Evolutionary conservation across 1,140 invertebrate species (phyloP).

Genomic region (Ostrea denselamellosa): DNA sequence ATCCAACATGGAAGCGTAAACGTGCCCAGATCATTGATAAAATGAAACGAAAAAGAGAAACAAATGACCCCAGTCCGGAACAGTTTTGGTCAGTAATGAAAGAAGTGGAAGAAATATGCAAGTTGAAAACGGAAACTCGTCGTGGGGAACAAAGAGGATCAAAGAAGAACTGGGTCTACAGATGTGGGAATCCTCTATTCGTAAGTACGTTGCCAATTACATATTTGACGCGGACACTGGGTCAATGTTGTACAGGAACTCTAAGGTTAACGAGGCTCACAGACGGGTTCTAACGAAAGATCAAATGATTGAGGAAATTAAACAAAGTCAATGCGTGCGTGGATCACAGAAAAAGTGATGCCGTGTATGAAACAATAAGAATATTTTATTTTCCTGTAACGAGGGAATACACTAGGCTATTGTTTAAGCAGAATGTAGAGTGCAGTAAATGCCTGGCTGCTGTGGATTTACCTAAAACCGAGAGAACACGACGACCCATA

Average conservation of each 20-base stretch:
- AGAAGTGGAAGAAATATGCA: background rate
- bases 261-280: background rate
- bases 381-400: background rate
- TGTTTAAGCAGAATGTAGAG: background rate
- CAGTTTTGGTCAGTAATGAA: background rate
- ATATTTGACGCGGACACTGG: background rate
- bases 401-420: background rate
- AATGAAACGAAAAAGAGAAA: background rate
- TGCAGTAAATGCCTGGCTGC: too few relatives aligned
- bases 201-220: background rate
- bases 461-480: too few relatives aligned
- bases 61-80: background rate
- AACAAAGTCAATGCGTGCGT: background rate
- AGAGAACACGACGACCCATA: too few relatives aligned
- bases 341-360: background rate
- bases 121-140: too few relatives aligned
- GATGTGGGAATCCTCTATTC: too few relatives aligned
- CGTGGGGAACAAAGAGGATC: too few relatives aligned
- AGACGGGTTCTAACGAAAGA: background rate
- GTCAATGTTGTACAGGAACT: background rate
- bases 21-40: background rate
- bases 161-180: too few relatives aligned
- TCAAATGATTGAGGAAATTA: background rate
- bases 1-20: too few relatives aligned
- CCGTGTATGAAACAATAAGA: background rate